Percentiles rank a stretch among this genome's conserved stretches.
Evolutionary conservation across 2,888 invertebrate species (phyloP).

Genomic region (Anthophora plumipes): DNA sequence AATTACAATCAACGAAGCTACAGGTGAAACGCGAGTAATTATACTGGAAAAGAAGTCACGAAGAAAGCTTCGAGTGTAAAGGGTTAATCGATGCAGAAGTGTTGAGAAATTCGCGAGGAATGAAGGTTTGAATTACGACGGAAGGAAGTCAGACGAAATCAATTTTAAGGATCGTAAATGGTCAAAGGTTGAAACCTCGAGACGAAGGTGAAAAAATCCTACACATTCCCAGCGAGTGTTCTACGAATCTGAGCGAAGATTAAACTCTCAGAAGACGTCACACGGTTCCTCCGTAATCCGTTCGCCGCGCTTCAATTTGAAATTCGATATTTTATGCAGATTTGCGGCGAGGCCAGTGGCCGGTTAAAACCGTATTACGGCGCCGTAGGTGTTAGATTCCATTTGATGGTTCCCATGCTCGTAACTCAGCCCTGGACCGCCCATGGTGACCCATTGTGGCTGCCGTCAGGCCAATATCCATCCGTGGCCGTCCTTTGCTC

Average conservation of each 20-base stretch:
- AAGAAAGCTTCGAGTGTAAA: too few species aligned
- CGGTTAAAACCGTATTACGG: slow-evolving; percentile 61
- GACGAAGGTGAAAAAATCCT: neutral
- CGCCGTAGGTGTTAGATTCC: slow-evolving; percentile 72
- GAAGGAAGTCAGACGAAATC: too few species aligned
- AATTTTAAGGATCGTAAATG: too few species aligned
- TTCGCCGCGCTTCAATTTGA: slow-evolving; percentile 34
- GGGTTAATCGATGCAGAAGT: too few species aligned
- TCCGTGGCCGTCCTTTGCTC: slow-evolving; percentile 24
- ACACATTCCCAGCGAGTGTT: neutral
- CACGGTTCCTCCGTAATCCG: slow-evolving; percentile 37
- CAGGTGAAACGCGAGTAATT: too few species aligned
- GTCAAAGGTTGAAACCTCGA: too few species aligned
- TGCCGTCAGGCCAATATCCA: slow-evolving; percentile 51
- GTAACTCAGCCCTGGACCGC: slow-evolving; percentile 63
- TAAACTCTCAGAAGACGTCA: neutral
- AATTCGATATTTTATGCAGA: slow-evolving; percentile 63
- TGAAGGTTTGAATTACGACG: too few species aligned
- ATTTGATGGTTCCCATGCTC: slow-evolving; percentile 69
- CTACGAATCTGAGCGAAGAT: neutral
- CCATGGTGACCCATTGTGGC: slow-evolving; percentile 67
- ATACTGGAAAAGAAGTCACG: too few species aligned
- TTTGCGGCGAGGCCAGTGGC: slow-evolving; percentile 39
- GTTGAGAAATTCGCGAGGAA: too few species aligned
- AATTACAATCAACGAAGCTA: too few species aligned